Evolutionary conservation across 2,888 invertebrate genomes (phyloP).

Genomic region (Tipula unca): DNA sequence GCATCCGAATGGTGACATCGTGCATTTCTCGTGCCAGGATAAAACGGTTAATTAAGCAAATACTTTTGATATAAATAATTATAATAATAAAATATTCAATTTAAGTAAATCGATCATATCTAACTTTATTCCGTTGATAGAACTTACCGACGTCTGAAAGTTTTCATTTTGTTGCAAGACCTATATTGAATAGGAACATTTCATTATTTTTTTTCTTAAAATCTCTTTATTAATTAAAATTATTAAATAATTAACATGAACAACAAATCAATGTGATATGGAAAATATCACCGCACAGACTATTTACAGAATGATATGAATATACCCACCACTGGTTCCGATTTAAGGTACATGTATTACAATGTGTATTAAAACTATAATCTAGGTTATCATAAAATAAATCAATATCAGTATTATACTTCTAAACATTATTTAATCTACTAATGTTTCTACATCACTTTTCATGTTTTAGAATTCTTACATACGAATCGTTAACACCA

Average conservation of each 20-base stretch:
- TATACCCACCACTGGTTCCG: background rate
- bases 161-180: too few species aligned
- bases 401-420: background rate
- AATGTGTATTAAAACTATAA: background rate
- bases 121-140: too few species aligned
- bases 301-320: background rate
- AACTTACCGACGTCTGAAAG: too few species aligned
- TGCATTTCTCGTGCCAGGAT: slow-evolving; percentile 83
- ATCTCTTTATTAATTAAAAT: background rate
- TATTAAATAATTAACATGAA: background rate
- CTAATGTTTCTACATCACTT: background rate
- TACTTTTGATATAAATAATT: background rate
- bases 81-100: background rate
- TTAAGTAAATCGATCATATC: too few species aligned
- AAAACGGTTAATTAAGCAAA: background rate
- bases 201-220: background rate
- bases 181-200: too few species aligned
- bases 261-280: background rate
- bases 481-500: slow-evolving; percentile 52
- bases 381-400: background rate
- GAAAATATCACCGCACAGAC: background rate
- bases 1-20: slow-evolving; percentile 83
- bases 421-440: background rate
- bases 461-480: slow-evolving; percentile 45
- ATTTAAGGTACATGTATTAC: background rate